Evolutionary conservation across 2,888 invertebrate species (phyloP), one percentile per base, ranked within the genome.

Genomic region (Eupithecia pulchellata): DNA sequence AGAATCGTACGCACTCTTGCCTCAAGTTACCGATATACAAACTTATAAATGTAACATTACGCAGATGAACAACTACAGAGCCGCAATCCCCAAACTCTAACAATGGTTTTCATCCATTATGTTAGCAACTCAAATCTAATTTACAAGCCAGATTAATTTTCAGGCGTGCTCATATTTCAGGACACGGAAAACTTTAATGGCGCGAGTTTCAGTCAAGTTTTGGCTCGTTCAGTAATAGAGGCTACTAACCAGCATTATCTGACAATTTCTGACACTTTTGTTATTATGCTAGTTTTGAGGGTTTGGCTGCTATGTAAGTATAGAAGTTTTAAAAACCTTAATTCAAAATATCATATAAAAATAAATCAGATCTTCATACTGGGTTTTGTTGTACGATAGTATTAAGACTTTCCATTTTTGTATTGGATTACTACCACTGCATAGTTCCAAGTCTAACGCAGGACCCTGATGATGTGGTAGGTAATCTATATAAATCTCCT

Each of bases 121-220:
- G 69, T 75, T 76, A 72, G 57, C 62, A 67, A 74, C 74, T 75
- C 73, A 75, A 71, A 74, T 76, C 72, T 75, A 76, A 78, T 78
- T 75, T 72, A 74, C 75, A 76, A 75, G 67, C 69, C 76, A 83
- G 78, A 82, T 81, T 79, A 81, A 83, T 82, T 84, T 81, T 77
- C 83, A 74, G 66, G 73, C 74, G 79, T 84, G 86, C 86, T 88
- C 86, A 89, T 88, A 89, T 89, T 89, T 90, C 84, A 83, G 79
- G 74, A 69, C 73, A 73, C 66, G 72, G 72, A 73, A 72, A 71
- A 77, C 75, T 76, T 80, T 77, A 76, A 79, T 73, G 62, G 73
- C 30, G 67, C 36, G 67, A 73, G 72, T 72, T 79, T 70, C 27
- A 64, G 32, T 64, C 52, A 64, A 90, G 84, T 90, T 70, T 39